These are phyloP conservation scores for Dasyprocta punctata DNA, from an alignment of 2,113 vertebrate species.

Conservation along the genomic window DNA sequence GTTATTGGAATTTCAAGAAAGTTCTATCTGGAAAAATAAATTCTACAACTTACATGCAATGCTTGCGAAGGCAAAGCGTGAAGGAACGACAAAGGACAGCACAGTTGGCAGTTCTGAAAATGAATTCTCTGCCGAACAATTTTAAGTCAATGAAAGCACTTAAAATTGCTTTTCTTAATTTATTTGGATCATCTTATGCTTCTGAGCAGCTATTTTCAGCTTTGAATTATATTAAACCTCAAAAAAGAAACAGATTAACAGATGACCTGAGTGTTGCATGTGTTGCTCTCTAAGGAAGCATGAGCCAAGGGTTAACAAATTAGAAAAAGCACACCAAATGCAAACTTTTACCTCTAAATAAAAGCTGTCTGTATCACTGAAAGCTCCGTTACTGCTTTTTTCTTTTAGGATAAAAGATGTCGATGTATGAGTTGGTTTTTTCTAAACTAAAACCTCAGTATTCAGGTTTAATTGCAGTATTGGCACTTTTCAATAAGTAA, in stretches of 20 bases:
- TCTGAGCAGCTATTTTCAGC: neutral
- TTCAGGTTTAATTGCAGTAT: neutral
- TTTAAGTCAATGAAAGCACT: neutral
- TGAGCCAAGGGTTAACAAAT: neutral
- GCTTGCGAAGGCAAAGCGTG: neutral
- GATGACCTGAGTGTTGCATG: neutral
- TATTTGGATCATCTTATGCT: neutral
- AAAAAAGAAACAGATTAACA: neutral
- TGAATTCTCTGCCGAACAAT: neutral
- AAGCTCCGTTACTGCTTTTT: neutral
- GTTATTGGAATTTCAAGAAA: neutral
- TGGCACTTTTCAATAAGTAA: neutral
- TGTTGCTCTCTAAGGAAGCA: neutral
- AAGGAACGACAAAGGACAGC: neutral
- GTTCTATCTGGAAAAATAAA: neutral
- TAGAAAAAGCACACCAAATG: neutral
- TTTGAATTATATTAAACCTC: neutral
- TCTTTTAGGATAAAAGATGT: neutral
- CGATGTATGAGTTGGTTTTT: neutral
- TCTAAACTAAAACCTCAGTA: neutral
- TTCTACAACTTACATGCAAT: neutral
- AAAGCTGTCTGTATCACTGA: neutral
- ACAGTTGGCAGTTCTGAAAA: neutral
- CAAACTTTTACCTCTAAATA: neutral
- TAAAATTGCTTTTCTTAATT: neutral